These are phyloP conservation scores for Craniophora ligustri DNA, from an alignment of 2,888 invertebrate genomes.

Conservation along the genomic window DNA sequence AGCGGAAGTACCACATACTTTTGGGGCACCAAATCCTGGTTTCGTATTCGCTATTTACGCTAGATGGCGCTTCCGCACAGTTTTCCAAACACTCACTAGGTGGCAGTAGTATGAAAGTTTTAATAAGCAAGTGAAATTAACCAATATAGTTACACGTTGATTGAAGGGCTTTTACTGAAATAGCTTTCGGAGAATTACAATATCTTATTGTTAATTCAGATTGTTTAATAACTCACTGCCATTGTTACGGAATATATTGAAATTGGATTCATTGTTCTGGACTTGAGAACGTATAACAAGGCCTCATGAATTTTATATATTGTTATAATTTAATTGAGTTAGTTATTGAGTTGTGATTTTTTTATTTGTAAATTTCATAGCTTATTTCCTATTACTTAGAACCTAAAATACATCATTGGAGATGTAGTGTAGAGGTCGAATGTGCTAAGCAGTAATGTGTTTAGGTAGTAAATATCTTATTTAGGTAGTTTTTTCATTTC, in stretches of 20 bases:
- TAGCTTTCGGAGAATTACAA: neutral
- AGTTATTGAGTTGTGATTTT: no score
- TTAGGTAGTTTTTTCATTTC: no score
- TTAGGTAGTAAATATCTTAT: neutral
- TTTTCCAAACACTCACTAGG: conserved; percentile 7
- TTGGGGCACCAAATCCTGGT: neutral
- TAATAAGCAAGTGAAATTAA: neutral
- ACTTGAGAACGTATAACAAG: no score
- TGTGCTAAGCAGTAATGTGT: no score
- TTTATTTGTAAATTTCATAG: no score
- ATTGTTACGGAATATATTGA: neutral
- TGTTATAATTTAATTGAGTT: no score
- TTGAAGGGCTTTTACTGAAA: neutral
- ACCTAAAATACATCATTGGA: no score
- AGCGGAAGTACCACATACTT: conserved; percentile 16
- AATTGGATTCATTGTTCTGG: neutral
- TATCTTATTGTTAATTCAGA: conserved; percentile 5
- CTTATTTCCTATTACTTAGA: no score
- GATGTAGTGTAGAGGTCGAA: neutral
- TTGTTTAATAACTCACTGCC: conserved; percentile 1
- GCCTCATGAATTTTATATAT: no score
- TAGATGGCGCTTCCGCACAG: conserved; percentile 17
- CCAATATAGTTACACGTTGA: neutral
- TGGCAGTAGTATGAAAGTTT: conserved; percentile 9
- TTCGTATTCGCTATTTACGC: neutral